phyloP scores from a whole-genome alignment of 2,113 vertebrate genomes.

The Morphnarchus princeps region DNA sequence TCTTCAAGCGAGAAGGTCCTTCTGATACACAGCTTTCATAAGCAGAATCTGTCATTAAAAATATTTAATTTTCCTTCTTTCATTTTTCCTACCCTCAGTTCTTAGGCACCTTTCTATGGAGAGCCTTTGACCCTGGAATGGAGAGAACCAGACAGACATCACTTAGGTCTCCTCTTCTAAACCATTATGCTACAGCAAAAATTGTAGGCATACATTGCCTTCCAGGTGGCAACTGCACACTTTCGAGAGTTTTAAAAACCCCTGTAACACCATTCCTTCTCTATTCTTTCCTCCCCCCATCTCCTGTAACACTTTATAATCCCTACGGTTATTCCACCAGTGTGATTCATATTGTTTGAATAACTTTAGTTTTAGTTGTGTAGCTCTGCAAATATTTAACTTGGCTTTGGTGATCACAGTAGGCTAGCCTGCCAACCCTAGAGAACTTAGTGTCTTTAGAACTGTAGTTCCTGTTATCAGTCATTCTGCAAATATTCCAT shows the following conservation, averaged over 20 bases:
- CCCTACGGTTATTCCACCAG: not conserved
- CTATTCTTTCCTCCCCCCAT: not conserved
- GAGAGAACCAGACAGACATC: not conserved
- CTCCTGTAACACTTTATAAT: not conserved
- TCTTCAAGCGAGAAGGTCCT: not conserved
- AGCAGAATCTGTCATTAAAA: not conserved
- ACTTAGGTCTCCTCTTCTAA: not conserved
- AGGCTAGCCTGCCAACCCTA: not conserved
- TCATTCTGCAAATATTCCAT: not conserved
- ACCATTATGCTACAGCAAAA: not conserved
- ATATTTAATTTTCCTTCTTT: not conserved
- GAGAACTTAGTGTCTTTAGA: not conserved
- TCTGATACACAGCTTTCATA: not conserved
- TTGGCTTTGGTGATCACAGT: not conserved
- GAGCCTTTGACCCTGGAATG: not conserved
- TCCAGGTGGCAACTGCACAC: not conserved
- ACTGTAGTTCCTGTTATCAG: not conserved
- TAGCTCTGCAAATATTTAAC: conserved; percentile 2
- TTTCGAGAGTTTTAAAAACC: not conserved
- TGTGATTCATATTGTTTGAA: not conserved
- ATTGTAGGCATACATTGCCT: not conserved
- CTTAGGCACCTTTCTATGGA: not conserved
- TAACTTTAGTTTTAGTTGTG: not conserved
- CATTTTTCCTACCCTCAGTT: not conserved
- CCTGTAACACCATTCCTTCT: not conserved